Conservation (phyloP, 2,888 invertebrate genomes). For the Drosophila neotestacea region DNA sequence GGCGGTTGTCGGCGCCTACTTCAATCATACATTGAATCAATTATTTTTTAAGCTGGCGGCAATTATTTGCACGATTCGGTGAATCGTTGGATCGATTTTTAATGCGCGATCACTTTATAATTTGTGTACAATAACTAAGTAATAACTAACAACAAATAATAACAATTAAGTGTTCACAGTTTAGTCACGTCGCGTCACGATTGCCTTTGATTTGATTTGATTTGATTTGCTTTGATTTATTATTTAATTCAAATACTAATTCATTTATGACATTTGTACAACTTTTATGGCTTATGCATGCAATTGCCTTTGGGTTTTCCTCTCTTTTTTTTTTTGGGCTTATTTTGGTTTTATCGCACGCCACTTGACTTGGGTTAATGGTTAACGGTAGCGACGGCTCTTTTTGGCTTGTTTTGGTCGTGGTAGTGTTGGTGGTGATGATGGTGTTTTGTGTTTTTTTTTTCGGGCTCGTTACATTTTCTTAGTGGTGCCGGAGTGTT, state of each 20-base stretch:
- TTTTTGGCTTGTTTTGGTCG: constrained; percentile 21
- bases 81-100: constrained; percentile 64
- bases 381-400: constrained; percentile 35
- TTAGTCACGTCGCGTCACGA: constrained; percentile 35
- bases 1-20: constrained; percentile 15
- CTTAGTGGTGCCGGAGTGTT: constrained; percentile 29
- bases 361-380: constrained; percentile 37
- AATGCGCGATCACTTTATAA: constrained; percentile 77
- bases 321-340: neutral
- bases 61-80: constrained; percentile 67
- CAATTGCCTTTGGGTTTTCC: constrained; percentile 17
- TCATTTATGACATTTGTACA: constrained; percentile 47
- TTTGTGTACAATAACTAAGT: constrained; percentile 61
- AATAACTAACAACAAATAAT: constrained; percentile 40
- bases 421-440: neutral
- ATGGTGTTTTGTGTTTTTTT: too few species aligned
- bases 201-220: constrained; percentile 27
- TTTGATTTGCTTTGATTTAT: constrained; percentile 24
- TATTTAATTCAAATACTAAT: constrained; percentile 54
- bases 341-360: constrained; percentile 25
- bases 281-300: constrained; percentile 26
- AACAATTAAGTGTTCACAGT: constrained; percentile 33
- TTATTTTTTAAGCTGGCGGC: constrained; percentile 50
- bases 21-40: constrained; percentile 57
- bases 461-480: constrained; percentile 33